Percentiles rank a stretch among this genome's conserved stretches.
Conservation (phyloP, 1,140 invertebrate genomes). For the Psilanteris sp. region DNA sequence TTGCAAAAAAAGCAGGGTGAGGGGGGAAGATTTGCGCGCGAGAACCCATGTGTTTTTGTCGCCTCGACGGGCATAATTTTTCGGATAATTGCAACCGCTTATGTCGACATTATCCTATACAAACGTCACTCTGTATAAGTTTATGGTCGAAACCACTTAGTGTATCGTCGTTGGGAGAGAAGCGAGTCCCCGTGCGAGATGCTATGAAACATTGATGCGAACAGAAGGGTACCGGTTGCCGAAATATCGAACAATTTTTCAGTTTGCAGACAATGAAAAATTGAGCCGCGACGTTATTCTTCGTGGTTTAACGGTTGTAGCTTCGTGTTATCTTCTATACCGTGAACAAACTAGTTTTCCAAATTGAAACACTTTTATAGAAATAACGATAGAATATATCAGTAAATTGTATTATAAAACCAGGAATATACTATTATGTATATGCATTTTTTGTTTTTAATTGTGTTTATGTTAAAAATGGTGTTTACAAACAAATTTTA, state of each 20-base stretch:
- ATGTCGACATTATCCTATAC: slow-evolving; percentile 59
- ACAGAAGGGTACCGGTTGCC: slow-evolving; percentile 48
- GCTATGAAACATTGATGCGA: slow-evolving; percentile 77
- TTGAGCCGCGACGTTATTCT: slow-evolving; percentile 3
- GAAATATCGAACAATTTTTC: slow-evolving; percentile 39
- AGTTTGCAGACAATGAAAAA: slow-evolving; percentile 13
- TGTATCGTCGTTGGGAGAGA: slow-evolving; percentile 68
- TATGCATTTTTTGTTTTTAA: too few species aligned
- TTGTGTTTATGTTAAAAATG: too few species aligned
- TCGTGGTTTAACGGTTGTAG: too few species aligned
- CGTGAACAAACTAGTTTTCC: too few species aligned
- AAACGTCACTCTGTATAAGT: slow-evolving; percentile 67
- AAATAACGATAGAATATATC: too few species aligned
- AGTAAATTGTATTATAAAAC: too few species aligned
- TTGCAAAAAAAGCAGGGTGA: slow-evolving; percentile 5
- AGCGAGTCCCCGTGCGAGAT: slow-evolving; percentile 64
- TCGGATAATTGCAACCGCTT: slow-evolving; percentile 59
- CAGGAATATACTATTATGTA: too few species aligned
- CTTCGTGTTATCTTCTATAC: not conserved
- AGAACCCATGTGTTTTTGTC: slow-evolving; percentile 55
- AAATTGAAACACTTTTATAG: too few species aligned
- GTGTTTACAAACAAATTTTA: too few species aligned
- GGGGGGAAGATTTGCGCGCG: not conserved
- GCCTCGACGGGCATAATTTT: slow-evolving; percentile 47
- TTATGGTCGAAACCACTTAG: slow-evolving; percentile 80